These are phyloP conservation scores for Rhinoderma darwinii DNA, from an alignment of 2,113 vertebrate genomes.

Conservation along the genomic window DNA sequence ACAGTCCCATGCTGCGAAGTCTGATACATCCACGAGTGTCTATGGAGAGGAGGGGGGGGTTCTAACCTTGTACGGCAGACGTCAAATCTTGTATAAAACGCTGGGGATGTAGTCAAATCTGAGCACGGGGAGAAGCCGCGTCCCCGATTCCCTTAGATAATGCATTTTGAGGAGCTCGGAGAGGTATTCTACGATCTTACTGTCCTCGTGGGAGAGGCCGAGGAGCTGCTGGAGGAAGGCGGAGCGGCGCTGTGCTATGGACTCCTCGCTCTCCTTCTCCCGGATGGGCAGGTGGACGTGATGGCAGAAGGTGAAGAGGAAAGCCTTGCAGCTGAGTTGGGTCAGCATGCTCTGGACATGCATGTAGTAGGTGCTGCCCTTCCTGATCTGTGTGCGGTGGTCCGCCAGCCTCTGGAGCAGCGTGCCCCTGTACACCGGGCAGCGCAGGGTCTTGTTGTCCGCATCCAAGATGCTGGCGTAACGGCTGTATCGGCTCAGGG, in stretches of 20 bases:
- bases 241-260: slow-evolving; percentile 74
- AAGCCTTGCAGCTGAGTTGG: slow-evolving; percentile 87
- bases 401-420: slow-evolving; percentile 85
- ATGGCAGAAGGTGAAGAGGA: slow-evolving; percentile 93
- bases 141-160: slow-evolving; percentile 78
- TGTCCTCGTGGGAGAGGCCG: slow-evolving; percentile 86
- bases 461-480: slow-evolving; percentile 91
- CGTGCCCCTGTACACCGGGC: slow-evolving; percentile 83
- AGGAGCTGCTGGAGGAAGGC: slow-evolving; percentile 82
- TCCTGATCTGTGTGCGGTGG: slow-evolving; percentile 92
- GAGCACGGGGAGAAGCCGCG: slow-evolving; percentile 74
- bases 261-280: slow-evolving; percentile 71
- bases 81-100: slow-evolving; percentile 95
- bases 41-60: not conserved
- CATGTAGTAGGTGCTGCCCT: slow-evolving; percentile 92
- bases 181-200: slow-evolving; percentile 88
- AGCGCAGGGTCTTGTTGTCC: slow-evolving; percentile 91
- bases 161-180: slow-evolving; percentile 89
- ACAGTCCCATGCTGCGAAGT: slow-evolving; percentile 13
- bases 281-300: slow-evolving; percentile 90
- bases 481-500: slow-evolving; percentile 91
- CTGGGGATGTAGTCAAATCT: slow-evolving; percentile 93
- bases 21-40: slow-evolving; percentile 39
- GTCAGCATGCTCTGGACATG: slow-evolving; percentile 87
- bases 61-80: not conserved